Evolutionary conservation across 2,888 invertebrate genomes (phyloP), one percentile per base, ranked within the genome.

Genomic region (Elmis aenea): DNA sequence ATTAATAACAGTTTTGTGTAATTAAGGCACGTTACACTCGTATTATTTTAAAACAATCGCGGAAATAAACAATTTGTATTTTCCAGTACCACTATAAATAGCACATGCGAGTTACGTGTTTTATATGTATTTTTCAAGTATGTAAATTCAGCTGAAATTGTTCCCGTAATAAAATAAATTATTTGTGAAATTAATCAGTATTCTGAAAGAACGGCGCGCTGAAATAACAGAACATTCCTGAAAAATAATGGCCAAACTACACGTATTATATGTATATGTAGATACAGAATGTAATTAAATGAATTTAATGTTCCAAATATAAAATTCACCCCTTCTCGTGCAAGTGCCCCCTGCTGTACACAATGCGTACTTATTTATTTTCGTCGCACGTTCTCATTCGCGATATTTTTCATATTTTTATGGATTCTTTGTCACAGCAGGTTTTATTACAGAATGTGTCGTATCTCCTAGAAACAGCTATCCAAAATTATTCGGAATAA

Each of bases 301-400:
- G 63, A 65, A 65, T 65, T 64, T 65, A 64, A 65, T 65, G 65
- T 64, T 60, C 61, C 61, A 64, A 61, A 64, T 64, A 64, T 63
- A 64, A 64, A 65, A 65, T 61, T 61, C 63, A 54, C 58, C 59
- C 60, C 55, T 50, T 44, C 45, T 34, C 38, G 24, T 38, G 36
- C 38, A 38, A 42, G 41, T 37, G 33, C 34, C 48, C 48, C 46
- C 38, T 48, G 23, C 48, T 45, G 38, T 41, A 47, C n/a, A n/a
- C 51, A 51, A 55, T 52, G 52, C 48, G 49, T 48, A 43, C 51
- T 46, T 51, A 50, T 52, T 52, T 54, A 56, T 57, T 55, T 54
- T 50, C 52, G 46, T 45, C 46, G 42, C 45, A 50, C 49, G 46
- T 46, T 41, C 43, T 44, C 38, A 44, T 43, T 49, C 54, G 51